Evolutionary conservation across 2,888 invertebrate species (phyloP).

Genomic region (Melanostoma scalare): DNA sequence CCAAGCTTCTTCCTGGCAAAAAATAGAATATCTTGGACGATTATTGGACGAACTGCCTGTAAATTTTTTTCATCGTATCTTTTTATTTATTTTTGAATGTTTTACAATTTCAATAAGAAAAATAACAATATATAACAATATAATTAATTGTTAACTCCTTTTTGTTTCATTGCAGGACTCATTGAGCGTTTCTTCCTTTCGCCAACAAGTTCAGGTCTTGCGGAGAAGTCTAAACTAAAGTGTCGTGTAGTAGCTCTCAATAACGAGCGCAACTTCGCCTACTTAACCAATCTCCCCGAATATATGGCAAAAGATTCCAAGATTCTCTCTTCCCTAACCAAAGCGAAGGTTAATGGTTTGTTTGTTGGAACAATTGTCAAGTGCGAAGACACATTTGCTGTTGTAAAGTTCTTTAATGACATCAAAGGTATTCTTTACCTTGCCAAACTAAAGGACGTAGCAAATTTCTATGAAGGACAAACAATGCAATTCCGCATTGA

Average conservation of each 20-base stretch:
- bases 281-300: slow-evolving; percentile 87
- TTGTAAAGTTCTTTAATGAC: slow-evolving; percentile 81
- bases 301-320: slow-evolving; percentile 84
- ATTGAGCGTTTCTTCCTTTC: slow-evolving; percentile 85
- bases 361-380: slow-evolving; percentile 80
- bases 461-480: slow-evolving; percentile 78
- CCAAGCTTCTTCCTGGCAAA: no score
- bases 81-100: no score
- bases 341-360: slow-evolving; percentile 83
- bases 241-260: slow-evolving; percentile 85
- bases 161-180: slow-evolving; percentile 81
- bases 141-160: not conserved
- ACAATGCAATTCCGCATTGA: slow-evolving; percentile 79
- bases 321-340: slow-evolving; percentile 83
- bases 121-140: no score
- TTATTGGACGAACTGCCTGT: no score
- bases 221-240: slow-evolving; percentile 84
- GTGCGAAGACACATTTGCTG: slow-evolving; percentile 75
- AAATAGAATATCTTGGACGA: no score
- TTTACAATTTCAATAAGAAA: no score
- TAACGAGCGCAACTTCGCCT: slow-evolving; percentile 81
- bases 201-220: slow-evolving; percentile 83
- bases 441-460: slow-evolving; percentile 73
- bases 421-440: slow-evolving; percentile 80
- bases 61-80: no score